Base-by-base conservation (phyloP, 2,797 vertebrate genomes). In the Falco novaeseelandiae region DNA sequence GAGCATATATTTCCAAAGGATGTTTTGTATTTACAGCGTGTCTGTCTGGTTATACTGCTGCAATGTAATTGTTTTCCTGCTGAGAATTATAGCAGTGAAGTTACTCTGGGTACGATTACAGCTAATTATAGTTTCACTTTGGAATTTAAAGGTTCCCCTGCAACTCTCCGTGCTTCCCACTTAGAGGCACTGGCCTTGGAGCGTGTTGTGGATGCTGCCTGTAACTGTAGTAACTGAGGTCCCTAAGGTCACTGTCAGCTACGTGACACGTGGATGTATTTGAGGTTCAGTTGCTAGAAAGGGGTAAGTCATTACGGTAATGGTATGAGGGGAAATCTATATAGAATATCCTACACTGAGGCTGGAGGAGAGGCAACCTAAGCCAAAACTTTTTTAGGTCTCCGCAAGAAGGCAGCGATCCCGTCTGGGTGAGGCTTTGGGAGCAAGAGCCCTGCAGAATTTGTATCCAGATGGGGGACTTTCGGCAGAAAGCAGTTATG, bases 31-130 rank as follows among this genome's bases (percentile, higher is more conserved):
- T 98, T 98, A 98, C 97, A 97, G 96, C 92, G 7, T 98, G 96
- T 98, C 97, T 98, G 84, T 97, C 95, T 97, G 93, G 97, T 98
- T 98, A 97, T 95, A 97, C 8, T 94, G 91, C 96, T 96, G 96
- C 97, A 98, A 73, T 97, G 95, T 98, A 98, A 98, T 98, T 98
- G 97, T 98, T 98, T 98, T 97, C 98, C 98, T 98, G 98, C 98
- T 98, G 98, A 98, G 98, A 98, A 97, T 98, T 97, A 98, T 94
- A 97, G 96, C 97, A 95, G 92, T 71, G 96, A 97, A 98, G 97
- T 98, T 98, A 98, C 97, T 97, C 93, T 97, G 98, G 97, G 98
- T 97, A 94, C 93, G 77, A 97, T 98, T 98, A 98, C 93, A 97
- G 97, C 97, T 98, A 97, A 98, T 98, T 98, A 98, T 96, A 97